Evolutionary conservation across 2,113 vertebrate species (phyloP), one percentile per base, ranked within the genome.

Genomic region (Catharus bicknelli): DNA sequence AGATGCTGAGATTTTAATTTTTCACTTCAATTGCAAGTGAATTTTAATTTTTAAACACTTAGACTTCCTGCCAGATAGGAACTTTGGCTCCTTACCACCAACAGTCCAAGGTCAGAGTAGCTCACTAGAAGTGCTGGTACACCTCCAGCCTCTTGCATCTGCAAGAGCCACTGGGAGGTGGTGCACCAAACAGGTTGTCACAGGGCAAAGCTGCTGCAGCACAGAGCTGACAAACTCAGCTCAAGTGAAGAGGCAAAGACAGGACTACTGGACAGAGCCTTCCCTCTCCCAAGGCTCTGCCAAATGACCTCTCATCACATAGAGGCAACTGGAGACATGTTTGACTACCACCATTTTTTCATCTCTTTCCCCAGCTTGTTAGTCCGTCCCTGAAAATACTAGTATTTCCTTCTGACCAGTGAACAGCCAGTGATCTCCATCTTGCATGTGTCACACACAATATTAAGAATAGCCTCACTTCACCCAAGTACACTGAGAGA

Each of bases 21-120:
- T 72, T 76, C 57, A 53, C n/a, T 87, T 78, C 29, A 32, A 68
- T 72, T 89, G 43, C 48, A 54, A 69, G 61, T 34, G 2, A 80
- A 74, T 77, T 90, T 64, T 76, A 61, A 53, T 58, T 90, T 93
- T 94, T 80, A 91, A 90, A 94, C 27, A 34, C 59, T 73, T 61
- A 23, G 34, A 66, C 36, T 75, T 84, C 45, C 53, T 74, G 22
- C 38, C 48, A 86, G n/a, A 16, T 13, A 57, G 69, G 54, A 86
- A 48, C 38, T 57, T 63, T 59, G 57, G 32, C 61, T 92, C 45
- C 58, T 86, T 17, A 86, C 26, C 13, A 66, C 27, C 73, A 83
- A 42, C 4, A 59, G 43, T 47, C 34, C 48, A 84, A 77, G 73
- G 34, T 40, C 66, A 72, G 38, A 79, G 55, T 34, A 51, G 16